Conservation (phyloP, 2,113 vertebrate genomes). For the Prinia subflava region DNA sequence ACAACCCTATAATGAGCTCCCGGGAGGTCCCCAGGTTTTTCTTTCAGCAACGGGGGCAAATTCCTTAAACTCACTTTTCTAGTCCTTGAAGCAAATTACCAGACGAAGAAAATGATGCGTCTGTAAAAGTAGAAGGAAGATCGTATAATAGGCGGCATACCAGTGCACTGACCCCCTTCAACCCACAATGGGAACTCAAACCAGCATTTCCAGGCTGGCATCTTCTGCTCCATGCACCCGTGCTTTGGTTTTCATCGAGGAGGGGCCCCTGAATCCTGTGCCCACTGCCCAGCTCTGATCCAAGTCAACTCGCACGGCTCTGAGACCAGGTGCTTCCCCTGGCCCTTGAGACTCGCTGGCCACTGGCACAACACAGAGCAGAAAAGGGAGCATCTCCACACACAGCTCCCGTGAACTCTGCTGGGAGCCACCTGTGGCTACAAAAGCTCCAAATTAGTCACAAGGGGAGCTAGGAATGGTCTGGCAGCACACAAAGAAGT, state of each 20-base stretch:
- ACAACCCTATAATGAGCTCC: neutral
- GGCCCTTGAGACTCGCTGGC: accelerated
- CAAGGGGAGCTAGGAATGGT: neutral
- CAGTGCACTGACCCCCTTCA: conserved; percentile 61
- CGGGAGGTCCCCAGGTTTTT: conserved; percentile 8
- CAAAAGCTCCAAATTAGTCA: neutral
- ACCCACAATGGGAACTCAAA: neutral
- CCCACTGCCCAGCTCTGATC: neutral
- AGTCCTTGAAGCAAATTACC: conserved; percentile 27
- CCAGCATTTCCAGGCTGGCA: neutral
- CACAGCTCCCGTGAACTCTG: neutral
- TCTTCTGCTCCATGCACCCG: neutral
- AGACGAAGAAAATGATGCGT: neutral
- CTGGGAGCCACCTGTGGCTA: neutral
- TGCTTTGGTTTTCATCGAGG: neutral
- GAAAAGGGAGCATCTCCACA: neutral
- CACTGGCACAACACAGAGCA: neutral
- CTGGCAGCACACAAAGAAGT: neutral
- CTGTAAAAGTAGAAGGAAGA: neutral
- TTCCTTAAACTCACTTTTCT: conserved; percentile 40
- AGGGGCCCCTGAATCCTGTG: neutral
- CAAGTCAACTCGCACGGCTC: neutral
- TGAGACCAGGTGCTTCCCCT: neutral
- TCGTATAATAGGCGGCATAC: conserved; percentile 20
- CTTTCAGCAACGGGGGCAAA: neutral